Percentiles rank a stretch among this genome's conserved stretches.
Evolutionary conservation across 1,140 invertebrate species (phyloP).

Genomic region (Drosophila takahashii): DNA sequence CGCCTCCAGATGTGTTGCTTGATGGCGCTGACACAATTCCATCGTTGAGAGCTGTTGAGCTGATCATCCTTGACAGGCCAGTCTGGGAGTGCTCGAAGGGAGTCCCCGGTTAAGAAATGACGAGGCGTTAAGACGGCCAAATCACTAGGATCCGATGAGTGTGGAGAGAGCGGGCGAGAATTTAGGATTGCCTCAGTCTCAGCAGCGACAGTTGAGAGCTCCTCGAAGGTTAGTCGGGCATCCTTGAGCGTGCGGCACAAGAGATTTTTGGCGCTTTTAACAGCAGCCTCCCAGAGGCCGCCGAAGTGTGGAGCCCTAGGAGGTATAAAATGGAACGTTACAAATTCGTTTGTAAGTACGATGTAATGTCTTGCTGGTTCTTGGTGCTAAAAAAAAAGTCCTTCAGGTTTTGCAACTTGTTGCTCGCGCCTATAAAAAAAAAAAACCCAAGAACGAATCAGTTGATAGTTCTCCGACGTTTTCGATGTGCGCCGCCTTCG

Average conservation of each 20-base stretch:
- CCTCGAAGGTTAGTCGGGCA: slow-evolving; percentile 2
- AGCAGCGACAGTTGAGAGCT: background rate
- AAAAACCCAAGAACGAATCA: too few species aligned
- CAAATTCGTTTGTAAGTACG: background rate
- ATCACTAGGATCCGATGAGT: too few species aligned
- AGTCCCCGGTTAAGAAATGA: background rate
- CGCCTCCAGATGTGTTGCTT: background rate
- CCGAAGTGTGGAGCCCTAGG: background rate
- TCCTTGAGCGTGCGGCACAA: background rate
- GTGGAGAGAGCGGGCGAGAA: background rate
- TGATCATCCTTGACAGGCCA: background rate
- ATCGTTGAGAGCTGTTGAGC: background rate
- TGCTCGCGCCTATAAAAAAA: too few species aligned
- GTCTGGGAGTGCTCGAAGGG: background rate
- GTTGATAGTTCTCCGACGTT: too few species aligned
- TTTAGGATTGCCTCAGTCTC: background rate
- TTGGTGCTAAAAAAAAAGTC: background rate
- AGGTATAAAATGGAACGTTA: background rate
- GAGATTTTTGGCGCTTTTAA: background rate
- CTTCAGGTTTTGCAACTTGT: background rate
- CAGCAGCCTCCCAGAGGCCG: background rate
- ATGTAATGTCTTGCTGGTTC: background rate
- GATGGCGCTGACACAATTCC: background rate
- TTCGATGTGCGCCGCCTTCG: too few species aligned
- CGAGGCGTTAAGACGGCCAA: too few species aligned